Percentiles rank a stretch among this genome's conserved stretches.
Evolutionary conservation across 2,113 vertebrate genomes (phyloP).

Genomic region (Rhadina sibilatrix): DNA sequence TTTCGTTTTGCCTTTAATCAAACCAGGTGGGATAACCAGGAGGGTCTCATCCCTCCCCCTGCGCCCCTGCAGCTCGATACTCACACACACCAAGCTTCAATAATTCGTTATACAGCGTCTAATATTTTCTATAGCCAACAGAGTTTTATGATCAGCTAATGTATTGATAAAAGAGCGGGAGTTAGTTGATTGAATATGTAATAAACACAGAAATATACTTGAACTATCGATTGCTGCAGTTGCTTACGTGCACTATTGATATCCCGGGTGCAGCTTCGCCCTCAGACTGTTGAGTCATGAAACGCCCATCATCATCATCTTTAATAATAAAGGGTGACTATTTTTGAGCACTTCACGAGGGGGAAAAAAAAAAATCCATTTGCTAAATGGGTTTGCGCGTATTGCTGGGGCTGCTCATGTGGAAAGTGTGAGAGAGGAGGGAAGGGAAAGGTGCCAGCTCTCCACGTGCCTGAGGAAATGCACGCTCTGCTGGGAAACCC

Average conservation of each 20-base stretch:
- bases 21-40: neutral
- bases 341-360: constrained; percentile 9
- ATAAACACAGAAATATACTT: constrained; percentile 1
- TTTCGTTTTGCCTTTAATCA: constrained; percentile 19
- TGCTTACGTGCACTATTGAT: neutral
- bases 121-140: neutral
- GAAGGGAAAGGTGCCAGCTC: neutral
- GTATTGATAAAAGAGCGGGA: neutral
- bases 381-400: constrained; percentile 27
- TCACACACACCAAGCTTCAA: neutral
- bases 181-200: neutral
- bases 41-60: neutral
- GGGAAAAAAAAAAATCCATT: constrained; percentile 29
- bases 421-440: neutral
- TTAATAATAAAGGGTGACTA: constrained; percentile 1
- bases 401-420: neutral
- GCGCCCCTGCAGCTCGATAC: neutral
- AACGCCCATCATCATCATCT: neutral
- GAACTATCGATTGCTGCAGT: neutral
- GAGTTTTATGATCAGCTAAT: constrained; percentile 29
- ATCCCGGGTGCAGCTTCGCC: neutral
- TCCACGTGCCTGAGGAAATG: neutral
- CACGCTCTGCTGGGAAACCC: neutral
- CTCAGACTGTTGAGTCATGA: neutral
- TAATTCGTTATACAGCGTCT: neutral